Base-by-base conservation (phyloP, 2,888 invertebrate species). In the Melieria picta region DNA sequence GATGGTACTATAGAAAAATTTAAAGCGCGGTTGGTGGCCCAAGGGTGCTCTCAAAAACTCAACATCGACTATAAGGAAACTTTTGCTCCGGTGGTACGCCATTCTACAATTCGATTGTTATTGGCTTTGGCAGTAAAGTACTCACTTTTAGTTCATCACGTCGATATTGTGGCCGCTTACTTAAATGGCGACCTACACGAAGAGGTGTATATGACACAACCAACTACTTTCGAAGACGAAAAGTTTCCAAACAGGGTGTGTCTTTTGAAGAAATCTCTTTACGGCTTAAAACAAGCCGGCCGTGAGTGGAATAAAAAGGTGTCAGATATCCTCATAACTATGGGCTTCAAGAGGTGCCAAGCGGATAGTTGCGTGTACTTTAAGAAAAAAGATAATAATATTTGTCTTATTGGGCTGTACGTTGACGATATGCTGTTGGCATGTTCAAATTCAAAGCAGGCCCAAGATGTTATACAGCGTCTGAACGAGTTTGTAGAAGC, bases 31-130 rank as follows among this genome's bases (percentile, higher is more conserved):
- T 62, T 70, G 46, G 70, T 70, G 11, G 67, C 66, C 11, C 71
- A 72, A 56, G 76, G 75, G 7, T 74, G 68, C 47, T 75, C 74
- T 2, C 77, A 77, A 66, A 71, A 68, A 56, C 69, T 63, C 46
- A 67, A 73, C 52, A 52, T 74, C 4, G 75, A 75, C 58, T 76
- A 71, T 63, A 61, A 16, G 1, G 77, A 76, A 67, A 76, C 74
- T 3, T 77, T 74, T 67, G 65, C 77, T 9, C 76, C 76, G 7
- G 76, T 75, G 0, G 75, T 69, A 30, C 63, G 75, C 1, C 70
- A 72, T 61, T 67, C 76, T 43, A 74, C 71, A 4, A 76, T 76
- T 10, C 69, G 72, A 52, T 48, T 76, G n/a, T 10, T 75, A 47
- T 60, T 75, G 65, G 74, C 74, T 10, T 52, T 75, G 5, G 68